Evolutionary conservation across 2,797 vertebrate species (phyloP).

Genomic region (Molossus alvarezi): DNA sequence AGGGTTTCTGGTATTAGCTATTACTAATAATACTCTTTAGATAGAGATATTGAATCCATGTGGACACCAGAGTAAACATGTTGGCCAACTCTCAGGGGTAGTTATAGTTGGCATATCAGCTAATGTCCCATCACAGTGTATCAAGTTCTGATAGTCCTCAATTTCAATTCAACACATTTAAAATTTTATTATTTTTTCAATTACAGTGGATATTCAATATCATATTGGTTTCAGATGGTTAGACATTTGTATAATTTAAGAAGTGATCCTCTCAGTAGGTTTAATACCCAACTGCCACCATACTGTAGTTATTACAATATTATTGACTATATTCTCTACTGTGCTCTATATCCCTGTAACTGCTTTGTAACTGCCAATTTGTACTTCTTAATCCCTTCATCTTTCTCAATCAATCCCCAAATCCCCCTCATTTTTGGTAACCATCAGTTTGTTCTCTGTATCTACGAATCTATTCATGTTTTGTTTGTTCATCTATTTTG

Average conservation of each 20-base stretch:
- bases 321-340: neutral
- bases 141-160: neutral
- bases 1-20: neutral
- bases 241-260: neutral
- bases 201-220: neutral
- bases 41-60: neutral
- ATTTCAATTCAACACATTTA: conserved; percentile 11
- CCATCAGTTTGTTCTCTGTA: too few species aligned
- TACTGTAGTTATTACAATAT: neutral
- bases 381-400: too few species aligned
- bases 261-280: neutral
- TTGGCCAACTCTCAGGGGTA: neutral
- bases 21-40: neutral
- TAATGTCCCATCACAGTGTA: neutral
- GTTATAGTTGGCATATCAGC: neutral
- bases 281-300: neutral
- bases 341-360: neutral
- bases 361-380: neutral
- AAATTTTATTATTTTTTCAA: neutral
- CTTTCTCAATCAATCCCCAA: too few species aligned
- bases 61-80: neutral
- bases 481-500: neutral
- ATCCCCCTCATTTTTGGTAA: too few species aligned
- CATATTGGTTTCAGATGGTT: neutral
- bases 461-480: neutral